phyloP scores from a whole-genome alignment of 2,797 vertebrate genomes.

The Esox masquinongy region DNA sequence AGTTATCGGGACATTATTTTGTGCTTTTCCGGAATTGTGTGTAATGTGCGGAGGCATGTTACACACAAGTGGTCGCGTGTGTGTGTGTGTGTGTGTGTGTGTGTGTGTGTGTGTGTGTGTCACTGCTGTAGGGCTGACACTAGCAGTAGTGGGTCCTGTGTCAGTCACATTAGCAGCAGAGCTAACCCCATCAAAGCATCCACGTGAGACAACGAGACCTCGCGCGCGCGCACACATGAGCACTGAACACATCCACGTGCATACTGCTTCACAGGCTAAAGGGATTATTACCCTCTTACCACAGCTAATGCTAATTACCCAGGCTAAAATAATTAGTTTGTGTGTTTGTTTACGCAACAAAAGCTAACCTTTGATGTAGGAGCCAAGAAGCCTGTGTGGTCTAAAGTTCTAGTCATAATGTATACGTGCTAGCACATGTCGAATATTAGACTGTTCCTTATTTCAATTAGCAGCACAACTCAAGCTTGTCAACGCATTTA shows the following conservation, averaged over 20 bases:
- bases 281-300: conserved; percentile 51
- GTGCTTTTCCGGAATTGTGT: not conserved
- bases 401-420: not conserved
- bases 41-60: not conserved
- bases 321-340: conserved; percentile 24
- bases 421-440: too few species aligned
- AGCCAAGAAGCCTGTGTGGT: conserved; percentile 4
- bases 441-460: too few species aligned
- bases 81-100: conserved; percentile 7
- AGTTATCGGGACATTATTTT: not conserved
- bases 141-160: conserved; percentile 4
- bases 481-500: too few species aligned
- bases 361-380: not conserved
- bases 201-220: not conserved
- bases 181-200: conserved; percentile 16
- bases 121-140: conserved; percentile 4
- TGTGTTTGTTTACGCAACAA: conserved; percentile 18
- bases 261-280: conserved; percentile 40
- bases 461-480: too few species aligned
- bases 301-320: conserved; percentile 56
- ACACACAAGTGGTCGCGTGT: not conserved
- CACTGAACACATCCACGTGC: conserved; percentile 5
- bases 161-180: conserved; percentile 19
- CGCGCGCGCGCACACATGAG: not conserved
- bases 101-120: conserved; percentile 9